These are phyloP conservation scores for Streptopelia turtur DNA, from an alignment of 2,797 vertebrate species.

Conservation along the genomic window DNA sequence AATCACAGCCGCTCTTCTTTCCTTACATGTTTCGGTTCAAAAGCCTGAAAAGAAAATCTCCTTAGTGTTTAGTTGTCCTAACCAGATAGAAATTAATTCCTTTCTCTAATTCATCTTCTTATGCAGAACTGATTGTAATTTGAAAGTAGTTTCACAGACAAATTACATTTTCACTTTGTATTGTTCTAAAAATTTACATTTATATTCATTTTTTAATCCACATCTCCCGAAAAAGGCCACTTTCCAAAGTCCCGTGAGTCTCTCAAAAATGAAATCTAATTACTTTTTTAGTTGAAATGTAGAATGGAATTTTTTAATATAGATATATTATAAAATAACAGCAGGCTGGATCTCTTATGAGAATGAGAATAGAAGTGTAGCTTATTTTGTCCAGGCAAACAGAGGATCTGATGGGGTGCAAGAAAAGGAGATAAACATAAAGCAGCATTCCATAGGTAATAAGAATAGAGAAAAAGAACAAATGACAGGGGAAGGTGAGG, in stretches of 20 bases:
- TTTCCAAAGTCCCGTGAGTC: background rate
- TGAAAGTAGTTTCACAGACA: background rate
- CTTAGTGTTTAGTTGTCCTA: background rate
- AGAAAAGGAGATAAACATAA: background rate
- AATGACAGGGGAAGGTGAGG: background rate
- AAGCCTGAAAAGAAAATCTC: background rate
- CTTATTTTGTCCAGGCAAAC: background rate
- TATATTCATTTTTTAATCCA: background rate
- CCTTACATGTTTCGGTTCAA: background rate
- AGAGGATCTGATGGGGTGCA: background rate
- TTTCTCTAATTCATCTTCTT: background rate
- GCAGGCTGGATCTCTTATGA: background rate
- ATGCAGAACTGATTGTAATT: background rate
- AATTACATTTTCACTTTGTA: background rate
- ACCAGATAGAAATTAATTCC: background rate
- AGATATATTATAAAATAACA: background rate
- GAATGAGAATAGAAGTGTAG: background rate
- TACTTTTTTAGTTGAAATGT: background rate
- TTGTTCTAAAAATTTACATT: background rate
- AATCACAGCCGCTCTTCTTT: background rate
- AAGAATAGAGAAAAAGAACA: background rate
- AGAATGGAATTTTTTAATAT: background rate
- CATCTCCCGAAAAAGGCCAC: background rate
- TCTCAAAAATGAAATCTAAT: background rate
- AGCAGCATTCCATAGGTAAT: background rate